Conservation (phyloP, 2,113 vertebrate genomes). For the Porphyrio hochstetteri region DNA sequence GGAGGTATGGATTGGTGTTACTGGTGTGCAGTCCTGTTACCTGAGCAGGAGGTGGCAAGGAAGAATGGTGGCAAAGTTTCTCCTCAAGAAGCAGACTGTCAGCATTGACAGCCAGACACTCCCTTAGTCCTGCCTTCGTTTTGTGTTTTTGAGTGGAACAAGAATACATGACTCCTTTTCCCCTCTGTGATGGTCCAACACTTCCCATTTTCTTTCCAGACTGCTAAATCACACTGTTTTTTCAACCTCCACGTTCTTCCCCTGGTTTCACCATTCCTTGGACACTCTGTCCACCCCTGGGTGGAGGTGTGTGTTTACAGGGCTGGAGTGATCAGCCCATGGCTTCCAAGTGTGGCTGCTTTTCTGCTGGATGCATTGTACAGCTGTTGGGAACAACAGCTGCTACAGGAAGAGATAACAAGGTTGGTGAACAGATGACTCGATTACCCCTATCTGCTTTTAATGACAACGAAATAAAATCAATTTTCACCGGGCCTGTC, state of each 20-base stretch:
- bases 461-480: slow-evolving; percentile 14
- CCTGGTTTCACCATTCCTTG: background rate
- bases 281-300: background rate
- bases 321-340: background rate
- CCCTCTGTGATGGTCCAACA: background rate
- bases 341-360: background rate
- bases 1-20: background rate
- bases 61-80: background rate
- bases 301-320: background rate
- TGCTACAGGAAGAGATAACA: background rate
- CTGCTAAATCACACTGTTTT: background rate
- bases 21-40: background rate
- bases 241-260: background rate
- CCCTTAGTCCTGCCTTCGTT: background rate
- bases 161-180: background rate
- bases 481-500: background rate
- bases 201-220: background rate
- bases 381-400: background rate
- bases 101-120: background rate
- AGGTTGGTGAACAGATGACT: background rate
- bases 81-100: background rate
- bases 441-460: background rate
- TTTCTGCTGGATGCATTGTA: background rate
- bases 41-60: background rate
- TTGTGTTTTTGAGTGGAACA: fast-evolving